Conservation (phyloP, 1,140 invertebrate species). For the Cyrtorhinus lividipennis region DNA sequence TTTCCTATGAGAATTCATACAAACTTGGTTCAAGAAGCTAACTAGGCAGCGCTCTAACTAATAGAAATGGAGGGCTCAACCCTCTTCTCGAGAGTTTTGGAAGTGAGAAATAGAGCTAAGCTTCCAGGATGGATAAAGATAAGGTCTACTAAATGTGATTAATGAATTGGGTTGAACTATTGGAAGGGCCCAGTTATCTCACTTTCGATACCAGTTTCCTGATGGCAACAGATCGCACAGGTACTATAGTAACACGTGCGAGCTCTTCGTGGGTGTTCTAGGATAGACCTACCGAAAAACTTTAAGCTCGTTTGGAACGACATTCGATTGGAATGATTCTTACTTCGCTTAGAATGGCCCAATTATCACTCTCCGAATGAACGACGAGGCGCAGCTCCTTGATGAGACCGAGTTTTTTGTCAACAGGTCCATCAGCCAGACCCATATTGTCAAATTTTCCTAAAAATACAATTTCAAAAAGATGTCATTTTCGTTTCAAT, state of each 20-base stretch:
- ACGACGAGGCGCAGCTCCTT: constrained; percentile 56
- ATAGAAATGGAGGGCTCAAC: too few species aligned
- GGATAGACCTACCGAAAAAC: too few species aligned
- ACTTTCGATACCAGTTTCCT: background rate
- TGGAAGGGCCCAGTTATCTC: background rate
- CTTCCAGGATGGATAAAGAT: too few species aligned
- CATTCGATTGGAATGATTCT: constrained; percentile 18
- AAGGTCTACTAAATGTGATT: too few species aligned
- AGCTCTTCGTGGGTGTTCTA: too few species aligned
- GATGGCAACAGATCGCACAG: background rate
- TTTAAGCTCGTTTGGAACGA: background rate
- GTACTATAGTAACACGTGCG: background rate
- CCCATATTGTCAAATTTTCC: constrained; percentile 63
- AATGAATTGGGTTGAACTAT: background rate
- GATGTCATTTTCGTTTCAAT: too few species aligned
- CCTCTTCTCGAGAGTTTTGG: too few species aligned
- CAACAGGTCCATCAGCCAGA: constrained; percentile 55
- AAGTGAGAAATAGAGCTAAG: too few species aligned
- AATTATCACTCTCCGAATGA: constrained; percentile 67
- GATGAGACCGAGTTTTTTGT: constrained; percentile 50
- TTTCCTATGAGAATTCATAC: too few species aligned
- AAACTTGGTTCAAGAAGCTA: too few species aligned
- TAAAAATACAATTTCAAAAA: constrained; percentile 29
- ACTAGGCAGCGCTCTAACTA: too few species aligned
- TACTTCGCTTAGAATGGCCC: constrained; percentile 84